Percentiles rank a stretch among this genome's conserved stretches.
Conservation (phyloP, 2,797 vertebrate species). For the Girardinus metallicus region DNA sequence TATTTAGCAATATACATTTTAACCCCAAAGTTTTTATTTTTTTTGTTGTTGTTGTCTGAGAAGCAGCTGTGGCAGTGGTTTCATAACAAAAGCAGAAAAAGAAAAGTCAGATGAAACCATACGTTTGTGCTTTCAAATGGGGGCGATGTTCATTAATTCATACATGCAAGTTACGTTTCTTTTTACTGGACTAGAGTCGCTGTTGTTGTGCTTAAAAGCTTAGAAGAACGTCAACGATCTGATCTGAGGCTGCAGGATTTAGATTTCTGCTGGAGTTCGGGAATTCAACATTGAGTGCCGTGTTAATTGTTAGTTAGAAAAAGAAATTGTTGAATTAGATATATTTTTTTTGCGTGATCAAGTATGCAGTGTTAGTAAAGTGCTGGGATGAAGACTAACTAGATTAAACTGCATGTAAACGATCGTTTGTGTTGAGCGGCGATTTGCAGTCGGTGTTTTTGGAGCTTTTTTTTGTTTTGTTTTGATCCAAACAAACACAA, state of each 20-base stretch:
- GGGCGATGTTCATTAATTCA: conserved; percentile 17
- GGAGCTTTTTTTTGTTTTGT: neutral
- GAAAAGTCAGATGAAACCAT: conserved; percentile 35
- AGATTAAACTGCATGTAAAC: conserved; percentile 14
- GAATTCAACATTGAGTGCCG: conserved; percentile 35
- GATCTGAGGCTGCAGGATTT: conserved; percentile 31
- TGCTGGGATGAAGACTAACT: conserved; percentile 13
- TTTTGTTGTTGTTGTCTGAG: conserved; percentile 30
- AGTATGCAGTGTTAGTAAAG: conserved; percentile 22
- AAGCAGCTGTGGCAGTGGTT: conserved; percentile 70
- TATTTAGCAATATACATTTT: conserved; percentile 51
- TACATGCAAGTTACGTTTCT: conserved; percentile 30
- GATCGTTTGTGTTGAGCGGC: conserved; percentile 19
- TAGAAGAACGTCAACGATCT: conserved; percentile 34
- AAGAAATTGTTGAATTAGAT: conserved; percentile 31
- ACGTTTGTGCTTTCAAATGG: conserved; percentile 68
- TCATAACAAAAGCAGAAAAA: conserved; percentile 30
- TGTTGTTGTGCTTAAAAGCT: conserved; percentile 66
- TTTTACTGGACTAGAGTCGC: conserved; percentile 19
- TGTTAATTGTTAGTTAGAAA: conserved; percentile 27
- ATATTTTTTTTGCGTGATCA: conserved; percentile 21
- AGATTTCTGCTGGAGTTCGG: conserved; percentile 34
- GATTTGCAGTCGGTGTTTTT: conserved; percentile 20
- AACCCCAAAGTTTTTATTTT: conserved; percentile 31
- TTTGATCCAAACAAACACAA: too few relatives aligned